Percentiles rank a stretch among this genome's conserved stretches.
Conservation (phyloP, 2,797 vertebrate species). For the Todus mexicanus region DNA sequence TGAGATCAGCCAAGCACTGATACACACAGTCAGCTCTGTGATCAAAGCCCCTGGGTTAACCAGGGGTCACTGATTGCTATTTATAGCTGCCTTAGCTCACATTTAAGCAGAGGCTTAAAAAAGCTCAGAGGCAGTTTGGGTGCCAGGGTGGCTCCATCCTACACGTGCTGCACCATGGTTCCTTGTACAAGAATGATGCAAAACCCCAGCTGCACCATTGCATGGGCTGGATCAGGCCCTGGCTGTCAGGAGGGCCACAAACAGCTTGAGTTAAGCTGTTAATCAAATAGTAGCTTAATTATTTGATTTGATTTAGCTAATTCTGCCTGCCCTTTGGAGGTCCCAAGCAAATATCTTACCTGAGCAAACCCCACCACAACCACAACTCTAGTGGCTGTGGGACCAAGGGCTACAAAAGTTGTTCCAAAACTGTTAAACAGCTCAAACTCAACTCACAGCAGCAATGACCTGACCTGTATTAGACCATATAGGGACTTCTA, state of each 20-base stretch:
- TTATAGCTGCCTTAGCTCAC: not conserved
- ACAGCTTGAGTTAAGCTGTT: not conserved
- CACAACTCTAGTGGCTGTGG: not conserved
- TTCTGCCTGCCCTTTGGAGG: not conserved
- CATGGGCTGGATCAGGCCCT: not conserved
- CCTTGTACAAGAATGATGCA: not conserved
- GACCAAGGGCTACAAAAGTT: not conserved
- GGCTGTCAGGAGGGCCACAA: not conserved
- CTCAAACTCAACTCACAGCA: not conserved
- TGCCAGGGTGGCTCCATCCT: not conserved
- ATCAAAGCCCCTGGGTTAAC: conserved; percentile 29
- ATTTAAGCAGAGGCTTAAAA: not conserved
- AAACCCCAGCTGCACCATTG: not conserved
- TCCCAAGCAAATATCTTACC: not conserved
- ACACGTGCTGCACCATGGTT: fast-evolving
- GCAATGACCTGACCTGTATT: not conserved
- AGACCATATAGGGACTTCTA: not conserved
- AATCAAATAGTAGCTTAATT: not conserved
- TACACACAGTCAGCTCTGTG: not conserved
- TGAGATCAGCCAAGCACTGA: not conserved
- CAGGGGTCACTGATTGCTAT: not conserved
- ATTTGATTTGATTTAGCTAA: not conserved
- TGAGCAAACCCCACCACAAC: not conserved
- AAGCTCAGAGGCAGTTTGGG: not conserved
- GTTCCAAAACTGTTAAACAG: not conserved